Evolutionary conservation across 1,140 invertebrate species (phyloP).

Genomic region (Drosophila novamexicana): DNA sequence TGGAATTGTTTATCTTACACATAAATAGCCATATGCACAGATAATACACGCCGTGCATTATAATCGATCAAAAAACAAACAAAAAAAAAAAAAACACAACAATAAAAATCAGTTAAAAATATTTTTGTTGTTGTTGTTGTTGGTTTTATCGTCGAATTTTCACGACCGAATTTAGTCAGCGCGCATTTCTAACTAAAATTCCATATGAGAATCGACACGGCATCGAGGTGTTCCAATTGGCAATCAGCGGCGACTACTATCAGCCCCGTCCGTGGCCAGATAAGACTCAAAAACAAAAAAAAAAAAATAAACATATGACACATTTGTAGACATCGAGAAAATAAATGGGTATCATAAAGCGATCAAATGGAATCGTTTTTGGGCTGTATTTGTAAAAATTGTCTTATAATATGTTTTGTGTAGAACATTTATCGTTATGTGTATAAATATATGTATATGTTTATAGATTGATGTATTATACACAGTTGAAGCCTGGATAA

Average conservation of each 20-base stretch:
- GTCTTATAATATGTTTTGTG: constrained; percentile 8
- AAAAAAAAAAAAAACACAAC: neutral
- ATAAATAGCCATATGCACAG: constrained; percentile 19
- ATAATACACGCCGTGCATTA: constrained; percentile 10
- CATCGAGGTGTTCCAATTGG: constrained; percentile 45
- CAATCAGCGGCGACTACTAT: constrained; percentile 51
- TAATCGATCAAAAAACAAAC: neutral
- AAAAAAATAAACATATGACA: neutral
- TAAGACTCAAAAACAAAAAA: constrained; percentile 2
- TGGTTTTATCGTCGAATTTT: neutral
- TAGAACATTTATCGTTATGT: neutral
- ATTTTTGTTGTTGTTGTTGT: neutral
- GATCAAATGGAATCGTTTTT: constrained; percentile 14
- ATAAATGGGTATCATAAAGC: neutral
- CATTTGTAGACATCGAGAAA: constrained; percentile 2
- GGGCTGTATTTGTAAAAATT: constrained; percentile 7
- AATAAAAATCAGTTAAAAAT: neutral
- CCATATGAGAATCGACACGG: constrained; percentile 8
- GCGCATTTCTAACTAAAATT: constrained; percentile 37
- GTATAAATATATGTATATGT: constrained; percentile 16
- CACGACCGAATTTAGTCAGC: constrained; percentile 35
- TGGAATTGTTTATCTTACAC: constrained; percentile 5
- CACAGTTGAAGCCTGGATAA: no score
- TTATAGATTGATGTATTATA: constrained; percentile 1
- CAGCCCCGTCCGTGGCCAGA: constrained; percentile 25